Evolutionary conservation across 2,797 vertebrate species (phyloP), one percentile per base, ranked within the genome.

Genomic region (Urosaurus nigricauda): DNA sequence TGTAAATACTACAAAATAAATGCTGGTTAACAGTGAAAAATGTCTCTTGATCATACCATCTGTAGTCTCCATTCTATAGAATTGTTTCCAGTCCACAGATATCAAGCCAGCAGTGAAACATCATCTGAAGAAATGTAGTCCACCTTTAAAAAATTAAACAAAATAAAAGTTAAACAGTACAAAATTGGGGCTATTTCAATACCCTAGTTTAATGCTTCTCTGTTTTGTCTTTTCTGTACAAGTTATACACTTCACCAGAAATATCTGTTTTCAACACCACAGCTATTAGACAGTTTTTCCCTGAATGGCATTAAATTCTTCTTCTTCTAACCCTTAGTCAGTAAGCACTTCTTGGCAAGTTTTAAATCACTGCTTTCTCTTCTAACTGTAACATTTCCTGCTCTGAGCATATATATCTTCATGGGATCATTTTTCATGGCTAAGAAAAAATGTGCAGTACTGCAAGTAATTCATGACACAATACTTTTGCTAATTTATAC

Each of bases 41-140:
- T 2, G 35, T 9, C 35, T 79, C 17, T 80, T 58, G 21, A 60
- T 68, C 14, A 16, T 97, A 97, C 97, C 97, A 63, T 97, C 94
- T 68, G 95, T 92, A 91, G 94, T 96, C 93, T 97, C 97, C 97
- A 97, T 97, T 79, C 56, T 88, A 70, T 24, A 35, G 60, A 75
- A 53, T 83, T 89, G 68, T 0, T 47, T 90, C 56, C 78, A n/a
- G 4, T 74, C 80, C 13, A 16, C 47, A n/a, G 47, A 89, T 82
- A 35, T 89, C 7, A 13, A 84, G 87, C 68, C 88, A 90, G 95
- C 95, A 94, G 92, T 89, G 71, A 85, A 93, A 79, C 94, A 95
- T 96, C 95, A 95, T 94, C 85, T 74, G 37, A 89, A 0, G 85
- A 92, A 86, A 90, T 91, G 87, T 87, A 79, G 71, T 47, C 73